Evolutionary conservation across 2,797 vertebrate species (phyloP), one percentile per base, ranked within the genome.

Genomic region (Thaleichthys pacificus): DNA sequence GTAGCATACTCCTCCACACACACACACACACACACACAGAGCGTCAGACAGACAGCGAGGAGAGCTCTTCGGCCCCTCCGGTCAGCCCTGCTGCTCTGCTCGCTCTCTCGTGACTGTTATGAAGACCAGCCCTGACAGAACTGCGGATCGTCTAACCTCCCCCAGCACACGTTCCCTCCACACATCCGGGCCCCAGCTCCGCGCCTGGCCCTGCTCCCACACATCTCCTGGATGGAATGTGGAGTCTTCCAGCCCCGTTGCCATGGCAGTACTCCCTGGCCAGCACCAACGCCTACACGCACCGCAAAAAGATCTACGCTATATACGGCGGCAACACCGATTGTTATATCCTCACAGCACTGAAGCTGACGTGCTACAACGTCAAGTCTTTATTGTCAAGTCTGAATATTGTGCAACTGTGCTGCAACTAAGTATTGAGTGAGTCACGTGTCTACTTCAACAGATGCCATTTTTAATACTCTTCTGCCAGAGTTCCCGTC

Each of bases 281-380:
- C 58, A 26, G 58, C 9, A 22, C 3, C 21, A 3, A 79, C 68
- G 26, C 21, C 73, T 64, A 61, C 70, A 74, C 78, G 80, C 77
- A 5, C 51, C 3, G 3, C 4, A 4, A 54, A 42, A 17, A n/a
- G 15, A 54, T 17, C 51, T 54, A 54, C 51, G 51, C 51, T 42
- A 42, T 11, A 42, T 42, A 42, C 51, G 17, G 3, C 3, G 15
- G 51, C 51, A 17, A n/a, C 51, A 1, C 19, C 15, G 19, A n/a
- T 4, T 17, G 51, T 19, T 54, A 5, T 2, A 42, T 54, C 19
- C 51, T 54, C 51, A 54, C 51, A 54, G 17, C 14, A 54, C 14
- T 19, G 51, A 54, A 54, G 7, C 19, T n/a, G 51, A 19, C 17
- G 51, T 54, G 38, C 38, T 42, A 12, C 38, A 42, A 42, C 11